Conservation (phyloP, 2,113 vertebrate species). For the Meleagris gallopavo region DNA sequence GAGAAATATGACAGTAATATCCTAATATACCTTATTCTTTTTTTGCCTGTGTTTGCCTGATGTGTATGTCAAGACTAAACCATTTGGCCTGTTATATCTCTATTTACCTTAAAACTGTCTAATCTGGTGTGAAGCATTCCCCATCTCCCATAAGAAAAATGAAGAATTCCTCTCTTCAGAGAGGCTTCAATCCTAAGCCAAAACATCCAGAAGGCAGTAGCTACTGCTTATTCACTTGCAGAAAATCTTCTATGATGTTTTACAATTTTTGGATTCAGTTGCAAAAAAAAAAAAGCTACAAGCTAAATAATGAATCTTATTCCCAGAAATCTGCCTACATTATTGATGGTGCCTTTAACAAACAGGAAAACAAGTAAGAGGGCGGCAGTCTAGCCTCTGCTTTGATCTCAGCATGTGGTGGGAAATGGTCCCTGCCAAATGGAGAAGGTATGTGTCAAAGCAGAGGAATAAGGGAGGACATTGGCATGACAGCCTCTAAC, state of each 20-base stretch:
- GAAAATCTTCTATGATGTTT: neutral
- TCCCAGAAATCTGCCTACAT: neutral
- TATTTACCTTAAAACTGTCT: neutral
- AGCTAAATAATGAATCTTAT: neutral
- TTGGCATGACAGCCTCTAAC: constrained; percentile 12
- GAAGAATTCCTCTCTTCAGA: neutral
- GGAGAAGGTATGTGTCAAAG: neutral
- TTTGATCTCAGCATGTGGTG: neutral
- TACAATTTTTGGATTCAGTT: neutral
- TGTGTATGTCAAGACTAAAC: neutral
- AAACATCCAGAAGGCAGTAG: neutral
- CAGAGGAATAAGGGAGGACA: neutral
- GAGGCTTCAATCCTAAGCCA: neutral
- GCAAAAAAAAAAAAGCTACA: neutral
- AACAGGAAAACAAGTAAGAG: neutral
- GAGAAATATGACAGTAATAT: neutral
- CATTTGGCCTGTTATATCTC: neutral
- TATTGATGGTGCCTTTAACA: constrained; percentile 38
- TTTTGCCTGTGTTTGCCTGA: neutral
- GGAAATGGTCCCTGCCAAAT: neutral
- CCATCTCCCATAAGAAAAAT: neutral
- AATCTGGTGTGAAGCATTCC: neutral
- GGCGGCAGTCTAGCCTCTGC: neutral
- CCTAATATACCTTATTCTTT: neutral
- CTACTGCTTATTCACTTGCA: constrained; percentile 13